These are phyloP conservation scores for Isichthys henryi DNA, from an alignment of 2,113 vertebrate species.

Conservation along the genomic window DNA sequence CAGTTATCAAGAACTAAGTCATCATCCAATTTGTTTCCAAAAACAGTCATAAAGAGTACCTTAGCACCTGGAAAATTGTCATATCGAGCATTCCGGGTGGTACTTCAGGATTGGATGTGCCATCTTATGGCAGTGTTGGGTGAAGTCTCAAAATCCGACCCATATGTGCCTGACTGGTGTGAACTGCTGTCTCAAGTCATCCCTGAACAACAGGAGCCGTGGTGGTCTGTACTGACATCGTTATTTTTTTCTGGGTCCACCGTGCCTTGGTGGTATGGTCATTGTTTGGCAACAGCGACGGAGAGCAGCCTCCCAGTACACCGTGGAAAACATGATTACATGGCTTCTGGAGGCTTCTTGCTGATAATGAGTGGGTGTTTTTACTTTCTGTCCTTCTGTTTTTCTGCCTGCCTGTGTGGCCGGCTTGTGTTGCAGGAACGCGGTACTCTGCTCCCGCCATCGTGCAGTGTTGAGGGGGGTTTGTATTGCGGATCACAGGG, in stretches of 20 bases:
- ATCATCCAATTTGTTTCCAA: background rate
- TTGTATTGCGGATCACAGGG: background rate
- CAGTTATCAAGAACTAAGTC: background rate
- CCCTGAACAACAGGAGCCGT: background rate
- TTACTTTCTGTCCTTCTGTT: background rate
- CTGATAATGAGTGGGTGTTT: background rate
- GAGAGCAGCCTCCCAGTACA: background rate
- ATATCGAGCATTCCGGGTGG: background rate
- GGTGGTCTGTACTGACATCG: background rate
- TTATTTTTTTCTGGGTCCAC: background rate
- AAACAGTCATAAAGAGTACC: background rate
- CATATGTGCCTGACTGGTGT: background rate
- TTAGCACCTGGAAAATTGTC: background rate
- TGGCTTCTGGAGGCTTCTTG: background rate
- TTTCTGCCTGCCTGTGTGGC: background rate
- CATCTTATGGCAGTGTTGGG: background rate
- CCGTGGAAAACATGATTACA: background rate
- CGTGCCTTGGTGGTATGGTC: background rate
- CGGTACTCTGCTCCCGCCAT: background rate
- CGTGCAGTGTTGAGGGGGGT: background rate
- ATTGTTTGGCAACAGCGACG: background rate
- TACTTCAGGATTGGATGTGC: background rate
- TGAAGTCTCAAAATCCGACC: background rate
- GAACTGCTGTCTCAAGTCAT: background rate
- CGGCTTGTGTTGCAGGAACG: background rate